Evolutionary conservation across 2,797 vertebrate species (phyloP), one percentile per base, ranked within the genome.

Genomic region (Sebastiscus albofasciatus): DNA sequence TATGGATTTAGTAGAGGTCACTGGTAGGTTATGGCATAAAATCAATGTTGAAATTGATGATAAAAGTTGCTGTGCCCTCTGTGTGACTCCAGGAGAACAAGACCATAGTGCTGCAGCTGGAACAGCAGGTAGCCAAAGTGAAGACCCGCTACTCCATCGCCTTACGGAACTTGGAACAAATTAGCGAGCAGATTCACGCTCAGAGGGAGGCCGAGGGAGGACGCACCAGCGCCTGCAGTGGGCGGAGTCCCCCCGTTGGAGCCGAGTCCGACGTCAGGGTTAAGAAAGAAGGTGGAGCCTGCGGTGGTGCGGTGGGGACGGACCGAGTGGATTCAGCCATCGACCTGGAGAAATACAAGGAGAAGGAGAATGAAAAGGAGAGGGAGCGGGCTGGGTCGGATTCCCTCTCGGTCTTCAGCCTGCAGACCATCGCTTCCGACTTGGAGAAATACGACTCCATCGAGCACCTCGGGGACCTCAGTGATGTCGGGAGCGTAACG

Each of bases 161-260:
- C 12, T 90, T 99, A 8, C 93, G 96, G 0, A 99, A 97, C 93
- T 82, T 99, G 89, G 98, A 99, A 69, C 95, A 97, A 85, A 99
- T 99, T 96, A 99, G 98, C 2, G 97, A 99, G 80, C 96, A 98
- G 87, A 98, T 99, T 82, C 98, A 99, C 0, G 97, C 97, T 0
- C 96, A 97, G 6, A 92, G 95, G 71, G 94, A 77, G 9, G 92
- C 79, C 0, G 65, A 90, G 58, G 89, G 93, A 39, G 86, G 89
- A 60, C 20, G 73, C 20, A 58, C 83, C 67, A 75, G 86, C 0
- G 77, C 85, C 81, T 92, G 93, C 12, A 89, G 72, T 0, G 95
- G 94, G 62, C 95, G 97, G 2, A 97, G 97, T 2, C 96, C 97
- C 1, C 97, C 97, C 0, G 93, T 97, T 0, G 97, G 97, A 1